These are phyloP conservation scores for Abrostola triplasia DNA, from an alignment of 2,888 invertebrate species.

Conservation along the genomic window DNA sequence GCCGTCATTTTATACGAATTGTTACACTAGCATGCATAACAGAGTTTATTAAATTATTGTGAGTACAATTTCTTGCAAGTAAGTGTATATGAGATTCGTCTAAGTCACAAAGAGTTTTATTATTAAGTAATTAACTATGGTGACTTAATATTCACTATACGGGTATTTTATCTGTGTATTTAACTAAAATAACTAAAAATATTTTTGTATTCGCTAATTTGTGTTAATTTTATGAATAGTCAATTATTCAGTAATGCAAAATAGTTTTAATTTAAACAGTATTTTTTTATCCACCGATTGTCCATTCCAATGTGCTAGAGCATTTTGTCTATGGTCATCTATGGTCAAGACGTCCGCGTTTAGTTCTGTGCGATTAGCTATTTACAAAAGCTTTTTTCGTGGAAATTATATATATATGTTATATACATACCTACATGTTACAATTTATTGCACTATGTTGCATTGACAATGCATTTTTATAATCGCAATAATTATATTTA, in stretches of 20 bases:
- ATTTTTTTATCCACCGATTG: conserved; percentile 67
- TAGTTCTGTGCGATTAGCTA: conserved; percentile 66
- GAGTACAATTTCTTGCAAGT: conserved; percentile 44
- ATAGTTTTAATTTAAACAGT: conserved; percentile 55
- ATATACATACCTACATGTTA: conserved; percentile 43
- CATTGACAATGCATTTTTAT: conserved; percentile 78
- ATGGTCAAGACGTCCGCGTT: conserved; percentile 47
- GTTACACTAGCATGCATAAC: conserved; percentile 35
- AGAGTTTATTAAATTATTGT: conserved; percentile 32
- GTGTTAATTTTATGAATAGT: conserved; percentile 43
- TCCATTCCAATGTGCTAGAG: conserved; percentile 65
- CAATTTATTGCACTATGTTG: conserved; percentile 65
- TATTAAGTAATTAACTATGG: conserved; percentile 34
- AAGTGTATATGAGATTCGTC: conserved; percentile 49
- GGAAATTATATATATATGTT: conserved; percentile 47
- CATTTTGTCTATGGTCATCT: conserved; percentile 51
- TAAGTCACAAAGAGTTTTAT: conserved; percentile 54
- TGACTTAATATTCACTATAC: conserved; percentile 46
- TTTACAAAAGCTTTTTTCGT: conserved; percentile 46
- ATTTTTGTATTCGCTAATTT: conserved; percentile 53
- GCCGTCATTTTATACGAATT: conserved; percentile 45
- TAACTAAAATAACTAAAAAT: conserved; percentile 50
- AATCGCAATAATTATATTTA: conserved; percentile 57
- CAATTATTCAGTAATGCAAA: conserved; percentile 36
- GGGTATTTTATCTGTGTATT: conserved; percentile 53